Evolutionary conservation across 2,113 vertebrate species (phyloP), one percentile per base, ranked within the genome.

Genomic region (Anoplopoma fimbria): DNA sequence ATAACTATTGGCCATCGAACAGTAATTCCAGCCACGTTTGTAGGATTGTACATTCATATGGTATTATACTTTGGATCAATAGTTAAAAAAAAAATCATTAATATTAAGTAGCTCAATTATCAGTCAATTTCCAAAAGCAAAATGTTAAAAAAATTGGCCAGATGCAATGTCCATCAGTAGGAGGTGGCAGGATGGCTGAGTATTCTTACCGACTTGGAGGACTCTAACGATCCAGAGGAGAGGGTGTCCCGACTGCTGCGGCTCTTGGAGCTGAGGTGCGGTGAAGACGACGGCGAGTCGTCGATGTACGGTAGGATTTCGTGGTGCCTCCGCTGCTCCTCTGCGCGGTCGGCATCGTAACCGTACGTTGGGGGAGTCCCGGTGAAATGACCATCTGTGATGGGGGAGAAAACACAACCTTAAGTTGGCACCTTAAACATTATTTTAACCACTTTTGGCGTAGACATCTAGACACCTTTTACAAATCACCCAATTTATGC

Each of bases 231-330:
- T 15, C 97, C 98, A 0, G 96, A 97, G 63, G 96, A 97, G 34
- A 97, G 93, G 0, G 96, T 95, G 68, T 99, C 98, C 9, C 97
- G 95, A 88, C 96, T 96, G 92, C 96, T 96, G 57, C 97, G 96
- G 89, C 96, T 97, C 93, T 99, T 99, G 93, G 96, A 96, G 93
- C 97, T 95, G 81, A 99, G 97, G 72, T 97, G 97, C 0, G 98
- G 98, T 0, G 98, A 99, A 58, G 98, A 99, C 0, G 97, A 98
- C 0, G 98, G 98, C 0, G 98, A 99, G 91, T 99, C 98, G 3
- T 99, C 98, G 3, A 99, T 97, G 91, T 97, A 99, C 17, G 98
- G 97, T 93, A 99, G 96, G 86, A 97, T 95, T 58, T 99, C 98
- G 69, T 98, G 98, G 85, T 95, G 95, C 61, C 96, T 87, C 57